These are phyloP conservation scores for Carcinoscorpius rotundicauda DNA, from an alignment of 1,140 invertebrate genomes.

Conservation along the genomic window DNA sequence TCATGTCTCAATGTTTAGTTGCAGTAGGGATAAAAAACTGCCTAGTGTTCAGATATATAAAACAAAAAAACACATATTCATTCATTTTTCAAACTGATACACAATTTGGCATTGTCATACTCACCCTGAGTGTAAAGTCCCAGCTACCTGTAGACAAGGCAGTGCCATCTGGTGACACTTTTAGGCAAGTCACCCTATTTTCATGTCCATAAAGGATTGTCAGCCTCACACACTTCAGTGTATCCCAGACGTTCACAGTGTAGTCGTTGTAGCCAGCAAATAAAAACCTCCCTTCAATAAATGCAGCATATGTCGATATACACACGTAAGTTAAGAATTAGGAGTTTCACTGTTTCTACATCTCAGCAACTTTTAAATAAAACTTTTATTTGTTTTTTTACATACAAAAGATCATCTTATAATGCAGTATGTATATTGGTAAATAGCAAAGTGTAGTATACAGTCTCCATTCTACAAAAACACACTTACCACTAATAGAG, in stretches of 20 bases:
- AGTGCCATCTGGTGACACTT: slow-evolving; percentile 94
- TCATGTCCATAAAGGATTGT: slow-evolving; percentile 94
- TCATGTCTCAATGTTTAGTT: too few species aligned
- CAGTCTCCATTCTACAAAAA: neutral
- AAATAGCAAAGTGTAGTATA: neutral
- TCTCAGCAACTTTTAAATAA: neutral
- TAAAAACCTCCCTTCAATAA: slow-evolving; percentile 60
- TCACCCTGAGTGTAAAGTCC: slow-evolving; percentile 88
- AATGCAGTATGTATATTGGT: slow-evolving; percentile 8
- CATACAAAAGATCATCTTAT: slow-evolving; percentile 4
- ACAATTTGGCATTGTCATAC: neutral
- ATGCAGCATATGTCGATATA: neutral
- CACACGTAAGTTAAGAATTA: neutral
- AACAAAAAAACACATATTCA: too few species aligned
- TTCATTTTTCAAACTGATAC: too few species aligned
- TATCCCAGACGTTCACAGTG: slow-evolving; percentile 98
- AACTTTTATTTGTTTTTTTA: neutral
- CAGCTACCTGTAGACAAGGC: slow-evolving; percentile 94
- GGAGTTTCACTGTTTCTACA: neutral
- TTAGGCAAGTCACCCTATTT: slow-evolving; percentile 88
- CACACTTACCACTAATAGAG: slow-evolving; percentile 70
- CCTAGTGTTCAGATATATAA: too few species aligned
- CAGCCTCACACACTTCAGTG: slow-evolving; percentile 80
- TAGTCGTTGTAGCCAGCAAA: slow-evolving; percentile 99
- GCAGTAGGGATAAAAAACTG: too few species aligned